Percentiles rank a stretch among this genome's conserved stretches.
Conservation (phyloP, 1,140 invertebrate genomes). For the Chrysoperla carnea region DNA sequence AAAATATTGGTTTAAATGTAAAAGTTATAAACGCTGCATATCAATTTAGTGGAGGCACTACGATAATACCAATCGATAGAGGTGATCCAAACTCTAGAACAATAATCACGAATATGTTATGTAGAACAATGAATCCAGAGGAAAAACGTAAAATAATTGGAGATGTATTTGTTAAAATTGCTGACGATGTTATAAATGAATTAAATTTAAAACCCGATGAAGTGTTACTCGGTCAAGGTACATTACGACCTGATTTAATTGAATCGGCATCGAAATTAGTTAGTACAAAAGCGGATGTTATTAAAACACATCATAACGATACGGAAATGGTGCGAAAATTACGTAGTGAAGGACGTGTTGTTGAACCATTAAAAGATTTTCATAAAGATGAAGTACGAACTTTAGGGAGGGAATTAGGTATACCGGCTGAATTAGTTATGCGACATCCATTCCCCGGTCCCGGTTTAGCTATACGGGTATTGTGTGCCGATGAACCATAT, state of each 20-base stretch:
- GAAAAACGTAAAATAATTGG: slow-evolving; percentile 98
- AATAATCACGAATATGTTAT: slow-evolving; percentile 72
- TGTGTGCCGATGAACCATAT: slow-evolving; percentile 93
- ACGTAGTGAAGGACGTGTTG: slow-evolving; percentile 68
- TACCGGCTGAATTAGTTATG: slow-evolving; percentile 72
- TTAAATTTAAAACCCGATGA: slow-evolving; percentile 72
- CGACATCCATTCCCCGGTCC: slow-evolving; percentile 96
- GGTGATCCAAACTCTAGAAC: slow-evolving; percentile 37
- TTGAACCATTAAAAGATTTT: slow-evolving; percentile 97
- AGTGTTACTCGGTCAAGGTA: slow-evolving; percentile 71
- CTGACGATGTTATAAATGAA: slow-evolving; percentile 65
- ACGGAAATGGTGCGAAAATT: slow-evolving; percentile 83
- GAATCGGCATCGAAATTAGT: slow-evolving; percentile 85
- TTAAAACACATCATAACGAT: slow-evolving; percentile 99
- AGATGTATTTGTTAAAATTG: slow-evolving; percentile 87
- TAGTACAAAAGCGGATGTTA: slow-evolving; percentile 78
- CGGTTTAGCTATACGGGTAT: slow-evolving; percentile 84
- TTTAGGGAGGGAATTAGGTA: slow-evolving; percentile 73
- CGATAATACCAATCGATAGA: slow-evolving; percentile 47
- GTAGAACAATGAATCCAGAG: slow-evolving; percentile 76
- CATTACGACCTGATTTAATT: slow-evolving; percentile 91
- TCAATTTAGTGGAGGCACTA: slow-evolving; percentile 63
- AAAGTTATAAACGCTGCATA: slow-evolving; percentile 52
- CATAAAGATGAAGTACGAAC: slow-evolving; percentile 95
- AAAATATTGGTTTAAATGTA: slow-evolving; percentile 66